Conservation (phyloP, 1,140 invertebrate species). For the Nylanderia fulva region DNA sequence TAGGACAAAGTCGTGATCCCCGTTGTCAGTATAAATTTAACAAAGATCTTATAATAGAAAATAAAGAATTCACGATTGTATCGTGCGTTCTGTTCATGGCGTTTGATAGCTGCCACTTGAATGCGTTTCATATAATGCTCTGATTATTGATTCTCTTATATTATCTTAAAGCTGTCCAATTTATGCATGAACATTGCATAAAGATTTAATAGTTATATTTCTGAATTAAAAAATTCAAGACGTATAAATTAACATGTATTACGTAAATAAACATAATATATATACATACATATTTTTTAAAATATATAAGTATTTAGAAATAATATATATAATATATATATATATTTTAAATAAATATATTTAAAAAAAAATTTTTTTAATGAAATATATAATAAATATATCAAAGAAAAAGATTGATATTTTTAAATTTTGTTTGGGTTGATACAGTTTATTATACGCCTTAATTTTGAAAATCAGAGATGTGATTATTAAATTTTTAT, state of each 20-base stretch:
- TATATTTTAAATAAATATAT: too few species aligned
- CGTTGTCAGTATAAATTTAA: constrained; percentile 65
- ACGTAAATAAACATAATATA: not conserved
- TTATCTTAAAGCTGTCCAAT: not conserved
- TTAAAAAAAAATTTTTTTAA: too few species aligned
- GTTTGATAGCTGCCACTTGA: constrained; percentile 5
- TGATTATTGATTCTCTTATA: constrained; percentile 13
- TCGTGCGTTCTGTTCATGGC: not conserved
- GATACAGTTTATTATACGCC: not conserved
- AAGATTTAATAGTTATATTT: not conserved
- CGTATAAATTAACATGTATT: not conserved
- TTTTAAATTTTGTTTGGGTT: not conserved
- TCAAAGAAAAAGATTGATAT: too few species aligned
- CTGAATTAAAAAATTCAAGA: not conserved
- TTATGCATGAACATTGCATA: not conserved
- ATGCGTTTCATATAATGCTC: constrained; percentile 36
- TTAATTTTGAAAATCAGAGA: not conserved
- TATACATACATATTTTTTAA: too few species aligned
- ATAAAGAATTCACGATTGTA: constrained; percentile 30
- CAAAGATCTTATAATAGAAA: constrained; percentile 22
- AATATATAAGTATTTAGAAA: too few species aligned
- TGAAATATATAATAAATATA: too few species aligned
- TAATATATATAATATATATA: too few species aligned
- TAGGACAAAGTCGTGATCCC: constrained; percentile 66
- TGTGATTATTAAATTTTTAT: not conserved